phyloP scores from a whole-genome alignment of 2,888 invertebrate species.

The Thera britannica region DNA sequence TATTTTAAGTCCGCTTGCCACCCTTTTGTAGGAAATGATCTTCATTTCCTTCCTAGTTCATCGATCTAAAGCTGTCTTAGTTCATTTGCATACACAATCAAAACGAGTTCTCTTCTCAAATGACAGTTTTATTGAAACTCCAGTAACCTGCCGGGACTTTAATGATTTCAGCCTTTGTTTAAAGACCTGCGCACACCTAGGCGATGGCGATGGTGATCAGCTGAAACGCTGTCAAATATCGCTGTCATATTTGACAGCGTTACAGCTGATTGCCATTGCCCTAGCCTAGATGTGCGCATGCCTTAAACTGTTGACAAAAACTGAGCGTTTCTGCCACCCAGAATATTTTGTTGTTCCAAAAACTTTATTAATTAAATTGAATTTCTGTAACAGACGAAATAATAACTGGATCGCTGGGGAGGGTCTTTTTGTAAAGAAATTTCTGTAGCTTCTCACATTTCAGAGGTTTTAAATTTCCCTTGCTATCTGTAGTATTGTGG shows the following conservation, averaged over 20 bases:
- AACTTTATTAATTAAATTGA: slow-evolving; percentile 70
- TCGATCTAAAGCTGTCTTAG: slow-evolving; percentile 13
- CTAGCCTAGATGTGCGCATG: no score
- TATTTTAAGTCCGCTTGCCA: slow-evolving; percentile 10
- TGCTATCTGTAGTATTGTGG: slow-evolving; percentile 27
- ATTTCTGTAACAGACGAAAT: slow-evolving; percentile 57
- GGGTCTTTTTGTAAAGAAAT: slow-evolving; percentile 26
- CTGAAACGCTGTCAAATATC: no score
- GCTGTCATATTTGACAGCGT: no score
- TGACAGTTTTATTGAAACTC: slow-evolving; percentile 37
- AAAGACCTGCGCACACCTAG: no score
- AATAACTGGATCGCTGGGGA: slow-evolving; percentile 45
- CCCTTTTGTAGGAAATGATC: slow-evolving; percentile 10
- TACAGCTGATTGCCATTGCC: no score
- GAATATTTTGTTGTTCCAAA: slow-evolving; percentile 57
- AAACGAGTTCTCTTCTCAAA: slow-evolving; percentile 24
- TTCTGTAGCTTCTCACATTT: slow-evolving; percentile 20
- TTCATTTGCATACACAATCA: slow-evolving; percentile 7
- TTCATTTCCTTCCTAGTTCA: slow-evolving; percentile 9
- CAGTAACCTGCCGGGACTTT: slow-evolving; percentile 31
- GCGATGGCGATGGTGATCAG: no score
- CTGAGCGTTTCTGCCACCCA: slow-evolving; percentile 45
- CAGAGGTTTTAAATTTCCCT: slow-evolving; percentile 6
- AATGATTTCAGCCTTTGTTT: slow-evolving; percentile 32
- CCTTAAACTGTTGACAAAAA: slow-evolving; percentile 36